Evolutionary conservation across 2,888 invertebrate species (phyloP).

Genomic region (Acleris sparsana): DNA sequence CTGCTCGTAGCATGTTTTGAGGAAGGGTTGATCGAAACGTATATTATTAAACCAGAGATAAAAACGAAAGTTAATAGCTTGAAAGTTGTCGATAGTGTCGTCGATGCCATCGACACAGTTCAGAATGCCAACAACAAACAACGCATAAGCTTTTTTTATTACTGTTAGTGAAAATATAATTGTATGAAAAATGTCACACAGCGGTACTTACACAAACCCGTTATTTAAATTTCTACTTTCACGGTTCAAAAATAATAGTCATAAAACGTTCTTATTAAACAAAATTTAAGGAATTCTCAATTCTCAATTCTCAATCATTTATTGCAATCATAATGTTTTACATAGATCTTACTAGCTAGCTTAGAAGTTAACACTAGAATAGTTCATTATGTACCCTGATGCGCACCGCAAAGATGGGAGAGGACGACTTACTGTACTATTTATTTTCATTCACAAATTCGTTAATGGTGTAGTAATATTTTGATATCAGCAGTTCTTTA

Average conservation of each 20-base stretch:
- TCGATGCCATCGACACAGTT: background rate
- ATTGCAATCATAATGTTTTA: too few relatives aligned
- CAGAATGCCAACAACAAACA: background rate
- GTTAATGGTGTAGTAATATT: too few relatives aligned
- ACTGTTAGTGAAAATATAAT: background rate
- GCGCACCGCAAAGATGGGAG: too few relatives aligned
- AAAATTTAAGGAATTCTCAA: too few relatives aligned
- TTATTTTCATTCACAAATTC: too few relatives aligned
- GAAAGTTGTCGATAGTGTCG: background rate
- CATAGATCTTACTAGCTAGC: too few relatives aligned
- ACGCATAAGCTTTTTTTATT: background rate
- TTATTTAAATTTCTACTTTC: slow-evolving; percentile 19
- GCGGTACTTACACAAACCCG: background rate
- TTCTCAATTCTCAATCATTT: too few relatives aligned
- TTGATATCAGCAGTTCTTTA: too few relatives aligned
- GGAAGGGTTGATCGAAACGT: background rate
- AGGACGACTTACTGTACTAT: too few relatives aligned
- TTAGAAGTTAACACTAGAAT: too few relatives aligned
- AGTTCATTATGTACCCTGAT: too few relatives aligned
- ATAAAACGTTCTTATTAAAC: background rate
- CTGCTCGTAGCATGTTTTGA: too few relatives aligned
- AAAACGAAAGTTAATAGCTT: background rate
- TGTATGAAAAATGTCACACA: background rate
- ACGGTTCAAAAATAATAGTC: background rate
- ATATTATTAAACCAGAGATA: background rate